phyloP scores from a whole-genome alignment of 2,888 invertebrate species.

The Cataglyphis cursor region DNA sequence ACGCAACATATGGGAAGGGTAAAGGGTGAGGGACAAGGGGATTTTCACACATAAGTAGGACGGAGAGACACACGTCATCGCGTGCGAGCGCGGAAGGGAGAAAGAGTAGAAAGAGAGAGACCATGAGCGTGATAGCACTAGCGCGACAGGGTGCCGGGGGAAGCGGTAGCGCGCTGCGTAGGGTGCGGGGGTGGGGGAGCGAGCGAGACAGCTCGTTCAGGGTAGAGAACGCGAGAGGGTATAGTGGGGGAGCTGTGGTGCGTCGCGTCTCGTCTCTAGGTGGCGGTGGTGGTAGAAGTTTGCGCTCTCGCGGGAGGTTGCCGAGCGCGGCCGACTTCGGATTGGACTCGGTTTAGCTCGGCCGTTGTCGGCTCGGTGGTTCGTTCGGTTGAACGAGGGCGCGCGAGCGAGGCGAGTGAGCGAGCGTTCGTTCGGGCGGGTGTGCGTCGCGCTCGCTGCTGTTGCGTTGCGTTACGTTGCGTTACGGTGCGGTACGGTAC shows the following conservation, averaged over 20 bases:
- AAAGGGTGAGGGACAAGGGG: conserved; percentile 46
- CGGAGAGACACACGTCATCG: conserved; percentile 29
- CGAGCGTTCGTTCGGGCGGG: conserved; percentile 38
- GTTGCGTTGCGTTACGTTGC: background rate
- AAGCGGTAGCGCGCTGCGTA: conserved; percentile 55
- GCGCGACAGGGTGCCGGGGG: conserved; percentile 61
- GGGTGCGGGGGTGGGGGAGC: conserved; percentile 65
- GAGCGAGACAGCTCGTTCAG: conserved; percentile 44
- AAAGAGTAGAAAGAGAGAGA: conserved; percentile 46
- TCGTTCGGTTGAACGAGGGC: conserved; percentile 83
- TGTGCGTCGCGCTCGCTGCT: conserved; percentile 16
- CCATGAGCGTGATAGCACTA: conserved; percentile 63
- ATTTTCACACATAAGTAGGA: conserved; percentile 34
- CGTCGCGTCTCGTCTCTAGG: conserved; percentile 59
- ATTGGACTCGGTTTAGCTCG: conserved; percentile 49
- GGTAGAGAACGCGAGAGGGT: conserved; percentile 51
- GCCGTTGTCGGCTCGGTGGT: conserved; percentile 70
- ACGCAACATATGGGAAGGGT: conserved; percentile 28
- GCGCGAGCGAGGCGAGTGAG: conserved; percentile 73
- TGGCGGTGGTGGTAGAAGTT: conserved; percentile 74
- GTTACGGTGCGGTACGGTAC: background rate
- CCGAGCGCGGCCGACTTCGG: conserved; percentile 52
- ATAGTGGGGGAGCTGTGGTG: conserved; percentile 56
- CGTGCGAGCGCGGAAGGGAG: background rate
- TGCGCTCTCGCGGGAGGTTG: conserved; percentile 74